These are phyloP conservation scores for Dendrolimus kikuchii DNA, from an alignment of 1,140 invertebrate species.

Conservation along the genomic window DNA sequence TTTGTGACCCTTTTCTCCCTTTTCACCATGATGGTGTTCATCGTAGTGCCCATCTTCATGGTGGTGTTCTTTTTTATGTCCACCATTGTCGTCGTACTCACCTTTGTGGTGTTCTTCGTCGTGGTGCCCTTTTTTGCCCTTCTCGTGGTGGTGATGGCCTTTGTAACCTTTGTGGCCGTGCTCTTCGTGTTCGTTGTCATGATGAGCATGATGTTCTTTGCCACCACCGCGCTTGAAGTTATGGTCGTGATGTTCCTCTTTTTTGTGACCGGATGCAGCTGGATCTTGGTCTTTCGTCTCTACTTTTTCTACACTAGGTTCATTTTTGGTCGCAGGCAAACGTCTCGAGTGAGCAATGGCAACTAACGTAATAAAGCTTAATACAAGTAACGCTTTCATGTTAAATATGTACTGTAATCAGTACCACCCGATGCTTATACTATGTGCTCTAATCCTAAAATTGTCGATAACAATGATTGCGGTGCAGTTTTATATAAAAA, in stretches of 20 bases:
- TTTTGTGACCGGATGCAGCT: constrained; percentile 75
- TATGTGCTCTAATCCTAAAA: constrained; percentile 38
- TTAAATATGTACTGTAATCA: constrained; percentile 7
- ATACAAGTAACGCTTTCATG: constrained; percentile 45
- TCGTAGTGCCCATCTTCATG: constrained; percentile 82
- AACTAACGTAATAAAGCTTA: constrained; percentile 37
- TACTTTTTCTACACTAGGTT: constrained; percentile 29
- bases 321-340: constrained; percentile 33
- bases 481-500: constrained; percentile 66
- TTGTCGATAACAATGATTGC: constrained; percentile 50
- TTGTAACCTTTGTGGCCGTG: constrained; percentile 80
- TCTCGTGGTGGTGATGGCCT: constrained; percentile 77
- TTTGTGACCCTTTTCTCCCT: constrained; percentile 77
- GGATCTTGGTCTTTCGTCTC: constrained; percentile 66
- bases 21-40: constrained; percentile 79
- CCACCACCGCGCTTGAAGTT: constrained; percentile 74
- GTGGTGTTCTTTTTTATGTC: constrained; percentile 82
- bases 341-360: constrained; percentile 32
- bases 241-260: constrained; percentile 72
- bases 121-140: constrained; percentile 81
- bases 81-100: constrained; percentile 81
- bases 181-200: constrained; percentile 71
- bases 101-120: constrained; percentile 80
- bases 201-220: constrained; percentile 67
- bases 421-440: constrained; percentile 18